A percentile compares a stretch with the other conserved stretches of the same genome.
Evolutionary conservation across 2,113 vertebrate species (phyloP).

Genomic region (Chloebia gouldiae): DNA sequence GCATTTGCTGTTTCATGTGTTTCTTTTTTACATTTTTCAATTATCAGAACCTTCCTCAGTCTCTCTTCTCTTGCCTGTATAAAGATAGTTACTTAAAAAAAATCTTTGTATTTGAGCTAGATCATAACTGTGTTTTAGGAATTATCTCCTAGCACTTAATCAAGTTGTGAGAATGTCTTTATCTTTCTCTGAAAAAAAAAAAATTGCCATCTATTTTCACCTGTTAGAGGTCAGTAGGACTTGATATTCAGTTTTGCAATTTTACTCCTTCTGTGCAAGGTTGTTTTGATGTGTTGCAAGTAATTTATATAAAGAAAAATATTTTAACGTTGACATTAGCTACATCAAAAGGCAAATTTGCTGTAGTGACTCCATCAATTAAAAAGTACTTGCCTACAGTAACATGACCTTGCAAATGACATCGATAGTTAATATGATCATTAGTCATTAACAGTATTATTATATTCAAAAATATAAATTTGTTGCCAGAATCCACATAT

Average conservation of each 20-base stretch:
- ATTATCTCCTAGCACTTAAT: conserved; percentile 32
- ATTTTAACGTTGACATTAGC: conserved; percentile 66
- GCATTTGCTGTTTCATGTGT: neutral
- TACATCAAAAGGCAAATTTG: conserved; percentile 66
- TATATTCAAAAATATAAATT: conserved; percentile 76
- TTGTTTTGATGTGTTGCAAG: conserved; percentile 57
- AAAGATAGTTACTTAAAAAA: neutral
- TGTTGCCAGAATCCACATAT: conserved; percentile 73
- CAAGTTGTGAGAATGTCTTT: neutral
- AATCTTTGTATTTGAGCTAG: neutral
- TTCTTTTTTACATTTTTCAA: neutral
- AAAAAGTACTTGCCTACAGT: conserved; percentile 65
- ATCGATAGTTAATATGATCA: conserved; percentile 71
- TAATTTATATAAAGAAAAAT: conserved; percentile 69
- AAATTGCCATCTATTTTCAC: conserved; percentile 53
- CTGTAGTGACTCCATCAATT: conserved; percentile 42
- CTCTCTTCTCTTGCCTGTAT: neutral
- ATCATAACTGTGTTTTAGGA: neutral
- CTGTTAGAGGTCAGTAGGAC: conserved; percentile 56
- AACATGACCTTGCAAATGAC: conserved; percentile 64
- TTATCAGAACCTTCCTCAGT: neutral
- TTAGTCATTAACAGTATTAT: conserved; percentile 72
- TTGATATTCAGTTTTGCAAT: conserved; percentile 4
- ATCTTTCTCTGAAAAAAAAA: neutral
- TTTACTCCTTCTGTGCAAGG: conserved; percentile 42